Conservation (phyloP, 2,888 invertebrate genomes). For the Sphinx pinastri region DNA sequence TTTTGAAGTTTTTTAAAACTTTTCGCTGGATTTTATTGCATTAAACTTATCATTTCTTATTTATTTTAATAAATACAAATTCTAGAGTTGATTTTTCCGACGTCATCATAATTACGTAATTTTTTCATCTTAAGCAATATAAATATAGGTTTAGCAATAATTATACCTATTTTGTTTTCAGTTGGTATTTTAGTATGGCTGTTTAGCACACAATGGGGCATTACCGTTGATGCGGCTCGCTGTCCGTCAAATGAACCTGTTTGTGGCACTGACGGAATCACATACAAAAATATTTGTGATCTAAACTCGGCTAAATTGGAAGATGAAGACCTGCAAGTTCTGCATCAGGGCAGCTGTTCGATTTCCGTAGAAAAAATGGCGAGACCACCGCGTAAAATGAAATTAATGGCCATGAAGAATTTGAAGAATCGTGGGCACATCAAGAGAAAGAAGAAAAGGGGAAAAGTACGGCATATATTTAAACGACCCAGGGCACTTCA, state of each 20-base stretch:
- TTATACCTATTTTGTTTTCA: background rate
- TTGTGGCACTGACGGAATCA: constrained; percentile 50
- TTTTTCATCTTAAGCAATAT: background rate
- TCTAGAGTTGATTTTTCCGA: no score
- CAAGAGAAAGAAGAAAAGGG: background rate
- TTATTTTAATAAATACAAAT: no score
- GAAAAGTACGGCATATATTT: background rate
- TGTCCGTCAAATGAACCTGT: constrained; percentile 31
- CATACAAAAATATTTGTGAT: constrained; percentile 47
- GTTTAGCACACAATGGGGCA: background rate
- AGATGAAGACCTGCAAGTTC: constrained; percentile 39
- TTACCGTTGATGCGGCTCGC: background rate
- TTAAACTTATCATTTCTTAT: no score
- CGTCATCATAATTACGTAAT: background rate
- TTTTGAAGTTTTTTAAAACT: background rate
- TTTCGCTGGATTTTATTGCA: no score
- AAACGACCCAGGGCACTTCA: no score
- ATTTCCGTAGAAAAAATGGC: no score
- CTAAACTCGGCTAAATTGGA: constrained; percentile 29
- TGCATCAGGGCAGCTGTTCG: constrained; percentile 37
- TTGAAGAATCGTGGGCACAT: background rate
- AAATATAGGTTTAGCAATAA: background rate
- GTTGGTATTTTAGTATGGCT: constrained; percentile 13
- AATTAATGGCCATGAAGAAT: background rate
- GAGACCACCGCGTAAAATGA: no score